Evolutionary conservation across 1,140 invertebrate genomes (phyloP), one percentile per base, ranked within the genome.

Genomic region (Orchestia grillus): DNA sequence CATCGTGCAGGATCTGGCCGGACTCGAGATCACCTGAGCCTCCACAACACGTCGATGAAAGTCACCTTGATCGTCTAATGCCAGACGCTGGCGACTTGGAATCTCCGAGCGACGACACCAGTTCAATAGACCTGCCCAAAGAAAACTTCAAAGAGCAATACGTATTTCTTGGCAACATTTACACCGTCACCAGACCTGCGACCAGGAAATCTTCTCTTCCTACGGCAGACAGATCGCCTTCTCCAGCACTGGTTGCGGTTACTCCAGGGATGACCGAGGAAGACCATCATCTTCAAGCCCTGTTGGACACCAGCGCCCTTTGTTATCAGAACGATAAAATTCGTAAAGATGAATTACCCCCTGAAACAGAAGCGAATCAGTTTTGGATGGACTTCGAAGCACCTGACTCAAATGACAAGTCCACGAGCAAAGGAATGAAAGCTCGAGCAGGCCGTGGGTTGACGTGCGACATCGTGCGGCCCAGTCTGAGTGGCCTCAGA

Each of bases 91-190:
- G 44, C 92, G 44, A 19, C 43, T 44, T 45, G 44, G 92, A 94
- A 47, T 94, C 92, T 47, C 92, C 36, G 8, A 94, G 92, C 92
- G 92, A 94, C 44, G 92, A 94, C 44, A 47, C 6, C 92, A 94
- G 92, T 36, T 94, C 44, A 45, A 47, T 16, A 15, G 92, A 94
- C 92, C 92, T 47, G 40, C 92, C 92, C 40, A 94, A 45, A 47
- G 92, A 94, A 44, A 94, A 94, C 44, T 94, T 94, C 92, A 94
- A 94, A 40, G 92, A 94, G 44, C 92, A 94, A 0, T 94, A 94
- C 92, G 92, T 94, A 40, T 94, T 94, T 47, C 92, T 94, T 44
- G 92, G 92, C 40, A 94, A 94, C 92, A 44, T 94, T 45, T 94
- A 94, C 92, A 94, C 92, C 0, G 92, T 94, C 16, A 94, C 92